A percentile compares a stretch with the other conserved stretches of the same genome.
Conservation (phyloP, 1,140 invertebrate species). For the Meloidogyne chitwoodi region DNA sequence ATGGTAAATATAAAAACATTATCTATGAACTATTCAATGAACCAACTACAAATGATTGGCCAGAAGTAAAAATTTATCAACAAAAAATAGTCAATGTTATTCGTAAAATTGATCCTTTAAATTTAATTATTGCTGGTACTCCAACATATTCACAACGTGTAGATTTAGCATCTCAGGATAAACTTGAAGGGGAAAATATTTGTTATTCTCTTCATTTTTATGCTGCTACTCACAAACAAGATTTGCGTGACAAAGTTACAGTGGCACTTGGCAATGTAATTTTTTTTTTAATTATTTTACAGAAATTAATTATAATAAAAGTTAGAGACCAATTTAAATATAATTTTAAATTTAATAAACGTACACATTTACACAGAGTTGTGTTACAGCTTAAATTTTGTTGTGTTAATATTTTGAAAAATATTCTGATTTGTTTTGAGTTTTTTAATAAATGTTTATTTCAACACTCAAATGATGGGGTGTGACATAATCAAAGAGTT, state of each 20-base stretch:
- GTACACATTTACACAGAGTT: too few relatives aligned
- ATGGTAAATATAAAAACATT: conserved; percentile 15
- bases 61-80: neutral
- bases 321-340: too few relatives aligned
- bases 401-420: too few relatives aligned
- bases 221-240: neutral
- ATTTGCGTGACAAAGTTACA: neutral
- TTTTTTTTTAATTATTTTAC: neutral
- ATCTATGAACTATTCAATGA: conserved; percentile 13
- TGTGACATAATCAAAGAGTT: too few relatives aligned
- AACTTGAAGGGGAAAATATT: neutral
- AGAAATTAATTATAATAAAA: too few relatives aligned
- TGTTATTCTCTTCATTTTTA: neutral
- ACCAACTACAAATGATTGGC: neutral
- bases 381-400: too few relatives aligned
- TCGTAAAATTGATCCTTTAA: neutral
- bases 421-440: too few relatives aligned
- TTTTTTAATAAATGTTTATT: too few relatives aligned
- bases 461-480: too few relatives aligned
- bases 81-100: neutral
- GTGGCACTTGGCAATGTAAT: neutral
- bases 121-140: conserved; percentile 12
- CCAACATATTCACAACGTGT: conserved; percentile 1
- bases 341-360: too few relatives aligned
- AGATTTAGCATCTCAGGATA: neutral